Evolutionary conservation across 1,140 invertebrate genomes (phyloP).

Genomic region (Fopius arisanus): DNA sequence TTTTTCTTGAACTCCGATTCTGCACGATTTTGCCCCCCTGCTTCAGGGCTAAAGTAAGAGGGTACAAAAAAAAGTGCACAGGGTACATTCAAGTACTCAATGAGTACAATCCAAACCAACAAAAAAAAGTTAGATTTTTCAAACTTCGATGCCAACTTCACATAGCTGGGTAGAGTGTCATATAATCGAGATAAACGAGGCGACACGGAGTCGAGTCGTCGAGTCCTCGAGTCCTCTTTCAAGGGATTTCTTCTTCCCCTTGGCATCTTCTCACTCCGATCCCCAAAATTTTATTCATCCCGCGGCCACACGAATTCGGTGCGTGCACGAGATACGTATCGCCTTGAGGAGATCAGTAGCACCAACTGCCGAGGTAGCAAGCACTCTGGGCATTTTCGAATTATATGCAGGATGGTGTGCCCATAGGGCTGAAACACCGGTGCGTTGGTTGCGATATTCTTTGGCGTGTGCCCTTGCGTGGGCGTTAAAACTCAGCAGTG

Average conservation of each 20-base stretch:
- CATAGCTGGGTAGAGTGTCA: slow-evolving; percentile 12
- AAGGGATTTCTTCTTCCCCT: not conserved
- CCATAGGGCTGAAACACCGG: not conserved
- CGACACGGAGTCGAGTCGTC: slow-evolving; percentile 9
- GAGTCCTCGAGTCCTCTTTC: not conserved
- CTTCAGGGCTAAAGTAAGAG: too few relatives aligned
- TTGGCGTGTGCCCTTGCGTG: not conserved
- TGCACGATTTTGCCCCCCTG: too few relatives aligned
- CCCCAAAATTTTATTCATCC: not conserved
- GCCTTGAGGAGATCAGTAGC: slow-evolving; percentile 3
- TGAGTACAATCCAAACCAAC: too few relatives aligned
- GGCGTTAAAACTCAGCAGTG: slow-evolving; percentile 1
- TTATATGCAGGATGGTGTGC: not conserved
- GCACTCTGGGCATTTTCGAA: not conserved
- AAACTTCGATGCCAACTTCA: too few relatives aligned
- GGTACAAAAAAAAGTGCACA: too few relatives aligned
- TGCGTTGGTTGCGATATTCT: not conserved
- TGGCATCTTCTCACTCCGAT: too few relatives aligned
- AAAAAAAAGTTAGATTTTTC: too few relatives aligned
- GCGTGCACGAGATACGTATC: slow-evolving; percentile 18
- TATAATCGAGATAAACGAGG: slow-evolving; percentile 19
- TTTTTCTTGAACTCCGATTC: too few relatives aligned
- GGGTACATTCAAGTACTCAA: too few relatives aligned
- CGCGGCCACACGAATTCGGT: slow-evolving; percentile 1
- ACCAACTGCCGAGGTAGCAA: slow-evolving; percentile 13